Evolutionary conservation across 92 coral and sea anemone species (phyloP), one percentile per base, ranked within the genome.

Genomic region (Heteractis magnifica): DNA sequence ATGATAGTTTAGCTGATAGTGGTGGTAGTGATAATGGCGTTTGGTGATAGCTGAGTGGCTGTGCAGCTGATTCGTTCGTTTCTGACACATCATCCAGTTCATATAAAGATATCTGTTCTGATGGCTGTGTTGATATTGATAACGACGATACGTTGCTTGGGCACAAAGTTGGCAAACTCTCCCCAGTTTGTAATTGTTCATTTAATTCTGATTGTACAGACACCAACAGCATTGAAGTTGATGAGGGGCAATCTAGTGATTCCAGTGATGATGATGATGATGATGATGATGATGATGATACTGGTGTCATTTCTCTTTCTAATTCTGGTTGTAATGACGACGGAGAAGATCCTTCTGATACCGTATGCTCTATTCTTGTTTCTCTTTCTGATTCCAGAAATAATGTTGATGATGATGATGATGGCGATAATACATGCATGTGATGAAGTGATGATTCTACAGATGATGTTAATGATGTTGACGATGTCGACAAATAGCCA

Each of bases 401-500:
- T 64, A 23, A 5, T 18, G 51, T 51, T 77, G 14, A 21, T 75
- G 80, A 26, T 9, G 59, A 74, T 56, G 65, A 72, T 75, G 56
- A 19, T 49, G 77, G 11, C 9, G 49, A 49, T 74, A 16, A 72
- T 52, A 53, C 62, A 65, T 18, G 71, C 10, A 83, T 62, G 23
- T 77, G 49, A 56, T 70, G 73, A 5, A 51, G 16, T 70, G 83
- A 68, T 49, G 26, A 50, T 26, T 53, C 60, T 6, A 75, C 26
- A 26, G 83, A 49, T 21, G 84, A 79, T 26, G 70, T 23, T 41
- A 76, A 76, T 18, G 78, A 71, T 82, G 21, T 6, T 8, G 52
- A 72, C 52, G 78, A 71, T 49, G 55, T 34, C 13, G 83, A 71
- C 16, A 78, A 58, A 26, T 72, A 82, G 41, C 86, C 86, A 52